Percentiles rank a stretch among this genome's conserved stretches.
Evolutionary conservation across 2,113 vertebrate species (phyloP).

Genomic region (Collichthys lucidus): DNA sequence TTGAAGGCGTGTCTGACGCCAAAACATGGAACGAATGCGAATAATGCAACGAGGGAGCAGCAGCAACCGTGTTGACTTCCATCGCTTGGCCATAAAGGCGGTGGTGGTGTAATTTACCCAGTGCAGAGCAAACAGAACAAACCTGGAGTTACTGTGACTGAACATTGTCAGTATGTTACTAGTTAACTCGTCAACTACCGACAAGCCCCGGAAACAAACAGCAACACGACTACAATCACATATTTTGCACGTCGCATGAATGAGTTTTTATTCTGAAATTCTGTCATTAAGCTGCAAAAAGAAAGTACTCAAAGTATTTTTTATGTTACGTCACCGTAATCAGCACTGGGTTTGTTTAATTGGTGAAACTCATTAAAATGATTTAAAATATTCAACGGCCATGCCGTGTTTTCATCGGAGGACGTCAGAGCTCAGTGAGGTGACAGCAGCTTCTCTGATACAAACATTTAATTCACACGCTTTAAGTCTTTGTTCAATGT

Average conservation of each 20-base stretch:
- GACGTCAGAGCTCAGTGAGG: neutral
- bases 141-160: neutral
- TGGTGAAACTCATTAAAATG: neutral
- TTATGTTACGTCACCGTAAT: neutral
- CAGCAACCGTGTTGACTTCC: neutral
- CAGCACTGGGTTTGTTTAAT: neutral
- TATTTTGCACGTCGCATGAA: neutral
- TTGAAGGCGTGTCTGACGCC: too few species aligned
- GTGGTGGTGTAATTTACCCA: too few species aligned
- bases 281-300: neutral
- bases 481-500: neutral
- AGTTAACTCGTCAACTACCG: neutral
- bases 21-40: neutral
- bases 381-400: neutral
- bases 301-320: neutral
- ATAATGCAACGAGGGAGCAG: neutral
- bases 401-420: neutral
- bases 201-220: neutral
- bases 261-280: neutral
- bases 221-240: too few species aligned
- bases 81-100: too few species aligned
- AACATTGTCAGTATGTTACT: neutral
- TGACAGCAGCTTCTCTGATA: too few species aligned
- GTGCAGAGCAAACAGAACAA: too few species aligned
- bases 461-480: constrained; percentile 22